These are phyloP conservation scores for Rousettus madagascariensis DNA, from an alignment of 2,797 vertebrate genomes.

Conservation along the genomic window DNA sequence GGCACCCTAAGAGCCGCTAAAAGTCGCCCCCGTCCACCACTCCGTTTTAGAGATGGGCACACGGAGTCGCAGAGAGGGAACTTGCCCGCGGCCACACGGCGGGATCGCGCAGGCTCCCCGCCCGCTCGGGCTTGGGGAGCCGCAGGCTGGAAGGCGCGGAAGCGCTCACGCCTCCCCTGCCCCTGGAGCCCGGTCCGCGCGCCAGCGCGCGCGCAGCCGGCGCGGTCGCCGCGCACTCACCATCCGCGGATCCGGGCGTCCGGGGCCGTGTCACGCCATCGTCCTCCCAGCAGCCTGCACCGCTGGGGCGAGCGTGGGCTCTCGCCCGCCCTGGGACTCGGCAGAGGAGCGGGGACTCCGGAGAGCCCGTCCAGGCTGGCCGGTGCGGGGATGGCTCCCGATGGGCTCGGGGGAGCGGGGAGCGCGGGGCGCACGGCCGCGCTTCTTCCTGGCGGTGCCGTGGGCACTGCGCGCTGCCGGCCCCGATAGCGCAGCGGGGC, in stretches of 20 bases:
- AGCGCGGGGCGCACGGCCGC: no score
- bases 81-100: constrained; percentile 9
- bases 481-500: constrained; percentile 3
- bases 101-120: no score
- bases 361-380: not conserved
- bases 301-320: not conserved
- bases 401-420: not conserved
- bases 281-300: not conserved
- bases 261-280: not conserved
- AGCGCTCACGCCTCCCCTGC: accelerated
- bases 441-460: not conserved
- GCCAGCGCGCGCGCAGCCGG: not conserved
- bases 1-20: not conserved
- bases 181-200: not conserved
- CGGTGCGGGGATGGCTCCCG: accelerated
- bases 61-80: not conserved
- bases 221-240: constrained; percentile 32
- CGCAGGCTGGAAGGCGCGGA: not conserved
- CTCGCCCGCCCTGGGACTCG: not conserved
- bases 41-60: not conserved
- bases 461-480: not conserved
- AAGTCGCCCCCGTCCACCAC: not conserved
- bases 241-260: not conserved
- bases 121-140: not conserved
- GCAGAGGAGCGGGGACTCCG: not conserved